Base-by-base conservation (phyloP, 2,113 vertebrate species). In the Ascaphus truei region DNA sequence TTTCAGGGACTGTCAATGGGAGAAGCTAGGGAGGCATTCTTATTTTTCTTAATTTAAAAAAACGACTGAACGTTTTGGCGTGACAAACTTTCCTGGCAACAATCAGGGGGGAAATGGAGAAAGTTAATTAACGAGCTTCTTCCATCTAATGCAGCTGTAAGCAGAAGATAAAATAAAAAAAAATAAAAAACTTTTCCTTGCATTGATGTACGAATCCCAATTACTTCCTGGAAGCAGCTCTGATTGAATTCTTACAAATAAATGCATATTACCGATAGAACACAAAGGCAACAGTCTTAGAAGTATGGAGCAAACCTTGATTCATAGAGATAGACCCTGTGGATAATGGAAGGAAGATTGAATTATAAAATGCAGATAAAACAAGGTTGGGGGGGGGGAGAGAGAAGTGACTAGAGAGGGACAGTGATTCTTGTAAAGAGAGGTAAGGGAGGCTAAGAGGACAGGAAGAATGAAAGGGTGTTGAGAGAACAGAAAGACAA, bases 271-370 rank as follows among this genome's bases (percentile, higher is more conserved):
- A 61, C 52, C 43, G 56, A 71, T 37, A 60, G 47, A 5, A 13
- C 34, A 36, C 31, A 43, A 45, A 30, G 23, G 15, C n/a, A 47
- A 52, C 45, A 51, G 31, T 20, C 12, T 52, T 15, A 51, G 43
- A 60, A 18, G 12, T 15, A 13, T 16, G 23, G 67, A 61, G 52
- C 57, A 61, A 51, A 52, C 25, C 45, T 41, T 52, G 43, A 20
- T 10, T 48, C 67, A 69, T 27, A n/a, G 25, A 61, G 33, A 61
- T 69, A 52, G 25, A 61, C 15, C 36, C 27, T 41, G 26, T 29
- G 57, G 45, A 33, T 61, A 71, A 71, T 71, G 67, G 67, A 71
- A 52, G 34, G 41, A 52, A 61, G 56, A 71, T 71, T 71, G 60
- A 30, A 71, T 71, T 71, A 71, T 60, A 27, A 37, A 52, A 29